Evolutionary conservation across 2,113 vertebrate genomes (phyloP).

Genomic region (Antigone vipio): DNA sequence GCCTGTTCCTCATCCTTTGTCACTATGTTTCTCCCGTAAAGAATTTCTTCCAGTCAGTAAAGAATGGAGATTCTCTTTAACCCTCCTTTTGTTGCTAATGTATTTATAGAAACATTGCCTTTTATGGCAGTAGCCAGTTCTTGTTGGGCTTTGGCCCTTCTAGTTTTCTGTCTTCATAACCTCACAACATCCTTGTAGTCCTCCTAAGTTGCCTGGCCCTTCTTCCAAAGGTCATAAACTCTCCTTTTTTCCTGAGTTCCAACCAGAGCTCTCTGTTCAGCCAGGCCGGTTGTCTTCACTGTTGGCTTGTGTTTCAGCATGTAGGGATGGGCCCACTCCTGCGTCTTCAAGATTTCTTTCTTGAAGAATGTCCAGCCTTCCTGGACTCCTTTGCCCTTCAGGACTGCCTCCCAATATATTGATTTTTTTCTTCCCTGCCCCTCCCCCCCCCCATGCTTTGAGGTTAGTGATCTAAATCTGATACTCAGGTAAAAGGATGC

Average conservation of each 20-base stretch:
- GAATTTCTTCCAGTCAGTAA: background rate
- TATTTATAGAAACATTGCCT: background rate
- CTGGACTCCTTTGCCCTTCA: background rate
- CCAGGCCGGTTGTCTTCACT: fast-evolving
- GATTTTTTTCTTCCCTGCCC: background rate
- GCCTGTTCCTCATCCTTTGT: background rate
- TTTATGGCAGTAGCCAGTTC: background rate
- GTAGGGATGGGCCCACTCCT: background rate
- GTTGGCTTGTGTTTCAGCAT: fast-evolving
- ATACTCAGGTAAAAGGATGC: background rate
- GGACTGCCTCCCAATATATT: background rate
- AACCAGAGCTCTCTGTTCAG: background rate
- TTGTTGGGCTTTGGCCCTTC: background rate
- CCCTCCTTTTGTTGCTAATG: background rate
- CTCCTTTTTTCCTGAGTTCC: too few species aligned
- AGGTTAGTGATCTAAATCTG: background rate
- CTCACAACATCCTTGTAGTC: background rate
- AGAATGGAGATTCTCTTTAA: background rate
- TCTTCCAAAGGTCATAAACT: background rate
- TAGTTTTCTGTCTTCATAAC: background rate
- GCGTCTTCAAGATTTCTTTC: background rate
- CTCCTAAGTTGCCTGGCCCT: background rate
- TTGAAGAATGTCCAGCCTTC: background rate
- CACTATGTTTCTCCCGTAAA: too few species aligned
- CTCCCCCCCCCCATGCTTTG: background rate